A percentile compares a stretch with the other conserved stretches of the same genome.
phyloP scores from a whole-genome alignment of 2,797 vertebrate species.

The Poeciliopsis paucimaculata region DNA sequence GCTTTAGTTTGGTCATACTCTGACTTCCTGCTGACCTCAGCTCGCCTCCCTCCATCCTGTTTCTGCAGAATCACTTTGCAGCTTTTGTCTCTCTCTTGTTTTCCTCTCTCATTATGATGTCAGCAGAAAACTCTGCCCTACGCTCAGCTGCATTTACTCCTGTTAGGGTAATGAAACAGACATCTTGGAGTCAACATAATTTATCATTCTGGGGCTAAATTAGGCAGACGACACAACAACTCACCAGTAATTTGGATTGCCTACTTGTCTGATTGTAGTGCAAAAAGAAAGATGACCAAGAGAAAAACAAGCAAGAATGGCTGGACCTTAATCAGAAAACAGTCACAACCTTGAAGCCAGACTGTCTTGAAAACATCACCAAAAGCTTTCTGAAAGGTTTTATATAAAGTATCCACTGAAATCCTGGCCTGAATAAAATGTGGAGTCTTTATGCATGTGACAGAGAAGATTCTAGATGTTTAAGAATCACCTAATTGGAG shows the following conservation, averaged over 20 bases:
- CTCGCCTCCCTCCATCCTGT: conserved; percentile 5
- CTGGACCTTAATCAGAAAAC: background rate
- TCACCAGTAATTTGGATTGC: background rate
- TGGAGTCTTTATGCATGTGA: background rate
- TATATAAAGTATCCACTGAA: background rate
- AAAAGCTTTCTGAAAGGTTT: background rate
- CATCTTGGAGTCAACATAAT: background rate
- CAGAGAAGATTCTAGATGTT: background rate
- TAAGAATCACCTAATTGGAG: background rate
- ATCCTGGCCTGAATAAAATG: background rate
- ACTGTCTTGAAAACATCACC: background rate
- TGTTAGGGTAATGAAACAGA: conserved; percentile 1
- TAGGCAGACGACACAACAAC: background rate
- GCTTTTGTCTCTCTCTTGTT: conserved; percentile 1
- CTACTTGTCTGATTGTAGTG: background rate
- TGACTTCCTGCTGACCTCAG: conserved; percentile 52
- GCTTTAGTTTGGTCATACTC: conserved; percentile 53
- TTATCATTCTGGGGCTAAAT: background rate
- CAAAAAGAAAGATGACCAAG: background rate
- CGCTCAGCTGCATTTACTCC: conserved; percentile 12
- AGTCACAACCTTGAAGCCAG: background rate
- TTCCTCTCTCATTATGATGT: conserved; percentile 1
- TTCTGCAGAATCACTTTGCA: conserved; percentile 42
- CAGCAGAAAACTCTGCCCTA: conserved; percentile 2
- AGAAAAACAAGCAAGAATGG: background rate